Evolutionary conservation across 2,113 vertebrate species (phyloP).

Genomic region (Lycocorax pyrrhopterus): DNA sequence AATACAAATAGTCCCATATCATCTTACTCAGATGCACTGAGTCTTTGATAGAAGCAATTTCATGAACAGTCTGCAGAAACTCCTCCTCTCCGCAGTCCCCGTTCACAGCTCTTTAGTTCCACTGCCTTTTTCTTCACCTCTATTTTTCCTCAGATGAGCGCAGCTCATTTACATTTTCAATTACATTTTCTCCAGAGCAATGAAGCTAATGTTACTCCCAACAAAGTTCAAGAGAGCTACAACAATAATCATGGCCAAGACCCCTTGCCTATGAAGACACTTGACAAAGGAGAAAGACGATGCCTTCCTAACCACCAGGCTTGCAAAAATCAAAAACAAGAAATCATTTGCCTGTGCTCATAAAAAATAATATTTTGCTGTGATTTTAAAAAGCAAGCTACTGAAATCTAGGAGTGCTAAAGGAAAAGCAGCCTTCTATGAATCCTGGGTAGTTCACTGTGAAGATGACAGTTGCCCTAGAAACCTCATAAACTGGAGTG

Average conservation of each 20-base stretch:
- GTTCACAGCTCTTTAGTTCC: neutral
- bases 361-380: neutral
- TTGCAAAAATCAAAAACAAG: neutral
- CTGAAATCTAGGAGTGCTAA: neutral
- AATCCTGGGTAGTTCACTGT: neutral
- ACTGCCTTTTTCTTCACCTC: neutral
- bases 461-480: constrained; percentile 40
- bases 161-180: too few species aligned
- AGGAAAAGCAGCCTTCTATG: neutral
- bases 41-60: neutral
- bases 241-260: neutral
- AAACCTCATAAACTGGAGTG: constrained; percentile 21
- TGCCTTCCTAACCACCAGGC: neutral
- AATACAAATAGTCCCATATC: neutral
- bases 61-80: neutral
- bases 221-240: neutral
- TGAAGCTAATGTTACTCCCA: neutral
- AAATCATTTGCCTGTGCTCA: neutral
- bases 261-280: neutral
- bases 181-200: neutral
- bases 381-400: neutral
- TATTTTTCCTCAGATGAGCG: neutral
- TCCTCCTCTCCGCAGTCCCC: neutral
- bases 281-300: neutral
- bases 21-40: neutral